Percentiles rank a stretch among this genome's conserved stretches.
Evolutionary conservation across 2,113 vertebrate genomes (phyloP).

Genomic region (Centropus unirufus): DNA sequence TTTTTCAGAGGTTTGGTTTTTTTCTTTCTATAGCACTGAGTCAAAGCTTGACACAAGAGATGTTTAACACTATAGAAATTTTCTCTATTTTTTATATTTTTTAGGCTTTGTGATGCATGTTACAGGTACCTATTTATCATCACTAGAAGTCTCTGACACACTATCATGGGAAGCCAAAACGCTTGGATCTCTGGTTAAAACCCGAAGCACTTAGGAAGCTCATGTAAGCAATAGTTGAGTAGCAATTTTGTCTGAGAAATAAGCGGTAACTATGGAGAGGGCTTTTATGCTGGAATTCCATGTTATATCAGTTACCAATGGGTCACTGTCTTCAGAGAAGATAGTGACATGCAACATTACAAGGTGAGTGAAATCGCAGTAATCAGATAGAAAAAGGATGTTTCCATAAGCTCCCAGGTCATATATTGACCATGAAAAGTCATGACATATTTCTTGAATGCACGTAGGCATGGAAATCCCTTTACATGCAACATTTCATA

Average conservation of each 20-base stretch:
- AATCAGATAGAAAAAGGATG: background rate
- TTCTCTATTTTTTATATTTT: background rate
- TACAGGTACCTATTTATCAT: background rate
- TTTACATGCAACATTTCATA: background rate
- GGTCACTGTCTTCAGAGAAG: background rate
- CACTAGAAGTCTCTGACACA: background rate
- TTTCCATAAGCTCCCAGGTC: background rate
- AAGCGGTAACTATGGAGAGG: background rate
- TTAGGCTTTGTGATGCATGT: background rate
- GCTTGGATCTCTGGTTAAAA: background rate
- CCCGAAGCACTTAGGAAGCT: background rate
- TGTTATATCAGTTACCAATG: background rate
- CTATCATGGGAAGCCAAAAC: background rate
- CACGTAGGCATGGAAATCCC: background rate
- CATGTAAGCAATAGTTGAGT: background rate
- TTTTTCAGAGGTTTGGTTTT: background rate
- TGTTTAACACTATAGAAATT: background rate
- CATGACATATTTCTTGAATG: background rate
- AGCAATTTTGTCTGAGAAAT: background rate
- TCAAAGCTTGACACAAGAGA: background rate
- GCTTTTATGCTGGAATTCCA: background rate
- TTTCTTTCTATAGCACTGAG: background rate
- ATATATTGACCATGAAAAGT: background rate
- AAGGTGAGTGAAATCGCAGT: background rate
- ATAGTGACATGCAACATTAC: background rate